phyloP scores from a whole-genome alignment of 2,113 vertebrate species.

The Albula glossodonta region DNA sequence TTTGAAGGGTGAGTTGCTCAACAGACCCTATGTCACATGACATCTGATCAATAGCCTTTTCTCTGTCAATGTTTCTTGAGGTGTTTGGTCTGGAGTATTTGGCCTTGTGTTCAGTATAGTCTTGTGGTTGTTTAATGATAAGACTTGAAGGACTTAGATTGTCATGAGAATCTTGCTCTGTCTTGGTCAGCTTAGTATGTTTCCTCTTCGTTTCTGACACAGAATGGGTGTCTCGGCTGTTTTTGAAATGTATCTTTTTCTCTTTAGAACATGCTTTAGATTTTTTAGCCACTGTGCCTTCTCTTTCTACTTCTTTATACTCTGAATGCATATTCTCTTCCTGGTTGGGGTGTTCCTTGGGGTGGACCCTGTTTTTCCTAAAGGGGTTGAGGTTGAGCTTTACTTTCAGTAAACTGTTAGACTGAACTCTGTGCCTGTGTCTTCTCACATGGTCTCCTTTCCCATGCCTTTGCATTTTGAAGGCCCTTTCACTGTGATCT shows the following conservation, averaged over 20 bases:
- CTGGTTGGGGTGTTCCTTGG: constrained; percentile 47
- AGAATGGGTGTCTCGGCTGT: not conserved
- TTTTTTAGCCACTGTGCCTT: constrained; percentile 43
- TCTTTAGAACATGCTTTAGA: constrained; percentile 1
- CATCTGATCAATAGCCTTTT: not conserved
- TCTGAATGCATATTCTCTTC: constrained; percentile 32
- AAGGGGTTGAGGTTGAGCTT: constrained; percentile 79
- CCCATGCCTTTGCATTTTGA: constrained; percentile 18
- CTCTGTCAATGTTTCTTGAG: not conserved
- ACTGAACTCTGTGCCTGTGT: constrained; percentile 53
- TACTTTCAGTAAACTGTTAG: constrained; percentile 58
- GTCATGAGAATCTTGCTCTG: not conserved
- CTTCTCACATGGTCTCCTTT: constrained; percentile 22
- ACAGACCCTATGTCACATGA: not conserved
- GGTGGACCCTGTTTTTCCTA: constrained; percentile 70
- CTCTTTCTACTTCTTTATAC: constrained; percentile 39
- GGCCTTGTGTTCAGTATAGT: not conserved
- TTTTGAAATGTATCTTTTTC: not conserved
- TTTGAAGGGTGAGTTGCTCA: not conserved
- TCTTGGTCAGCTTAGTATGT: not conserved
- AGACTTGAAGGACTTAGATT: not conserved
- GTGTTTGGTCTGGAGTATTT: not conserved
- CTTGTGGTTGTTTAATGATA: not conserved
- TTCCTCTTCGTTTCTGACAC: constrained; percentile 3
- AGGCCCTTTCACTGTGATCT: constrained; percentile 21